Percentiles rank a stretch among this genome's conserved stretches.
phyloP scores from a whole-genome alignment of 1,140 invertebrate species.

The Eumaeus atala region DNA sequence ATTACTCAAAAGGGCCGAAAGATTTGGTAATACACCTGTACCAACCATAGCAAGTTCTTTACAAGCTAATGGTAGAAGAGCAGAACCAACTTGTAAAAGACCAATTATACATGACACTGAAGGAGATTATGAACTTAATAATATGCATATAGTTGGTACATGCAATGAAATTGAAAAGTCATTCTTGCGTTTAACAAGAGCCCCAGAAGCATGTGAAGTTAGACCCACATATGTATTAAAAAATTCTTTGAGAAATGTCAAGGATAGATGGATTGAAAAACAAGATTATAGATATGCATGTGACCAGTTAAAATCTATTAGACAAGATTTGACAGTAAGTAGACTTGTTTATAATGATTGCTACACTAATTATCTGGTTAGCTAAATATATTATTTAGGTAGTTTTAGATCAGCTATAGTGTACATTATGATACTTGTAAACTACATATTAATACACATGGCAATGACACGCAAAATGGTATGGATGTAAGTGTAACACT shows the following conservation, averaged over 20 bases:
- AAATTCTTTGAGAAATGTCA: constrained; percentile 91
- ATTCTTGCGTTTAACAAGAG: constrained; percentile 95
- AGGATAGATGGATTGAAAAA: constrained; percentile 90
- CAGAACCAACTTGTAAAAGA: constrained; percentile 60
- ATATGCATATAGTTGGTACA: constrained; percentile 93
- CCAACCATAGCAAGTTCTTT: constrained; percentile 61
- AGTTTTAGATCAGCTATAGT: too few species aligned
- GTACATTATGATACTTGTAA: too few species aligned
- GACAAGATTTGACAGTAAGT: constrained; percentile 97
- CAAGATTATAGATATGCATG: constrained; percentile 97
- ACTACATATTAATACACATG: too few species aligned
- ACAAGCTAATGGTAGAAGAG: constrained; percentile 45
- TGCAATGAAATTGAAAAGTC: constrained; percentile 95
- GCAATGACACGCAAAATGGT: too few species aligned
- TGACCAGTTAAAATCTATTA: constrained; percentile 98
- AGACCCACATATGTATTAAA: constrained; percentile 90
- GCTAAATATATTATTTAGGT: too few species aligned
- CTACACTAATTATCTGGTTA: too few species aligned
- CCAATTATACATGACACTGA: constrained; percentile 75
- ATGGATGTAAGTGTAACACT: too few species aligned
- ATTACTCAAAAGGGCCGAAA: constrained; percentile 88
- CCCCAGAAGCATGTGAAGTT: constrained; percentile 93
- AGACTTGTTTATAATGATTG: constrained; percentile 12
- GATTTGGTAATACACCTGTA: constrained; percentile 78
- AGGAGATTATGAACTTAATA: constrained; percentile 85